Conservation (phyloP, 1,140 invertebrate species). For the Chrysoperla carnea region DNA sequence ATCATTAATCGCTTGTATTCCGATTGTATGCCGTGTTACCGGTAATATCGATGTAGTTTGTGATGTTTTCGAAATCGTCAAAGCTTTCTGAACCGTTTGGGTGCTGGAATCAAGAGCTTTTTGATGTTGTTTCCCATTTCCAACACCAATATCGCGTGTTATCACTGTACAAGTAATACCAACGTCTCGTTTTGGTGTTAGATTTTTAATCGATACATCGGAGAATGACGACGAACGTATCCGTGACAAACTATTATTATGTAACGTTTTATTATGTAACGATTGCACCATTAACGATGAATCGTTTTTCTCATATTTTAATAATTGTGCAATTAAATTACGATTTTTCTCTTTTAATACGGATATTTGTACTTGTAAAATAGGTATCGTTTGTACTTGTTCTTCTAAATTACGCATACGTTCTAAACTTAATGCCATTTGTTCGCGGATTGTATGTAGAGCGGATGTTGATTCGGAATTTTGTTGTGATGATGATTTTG, state of each 20-base stretch:
- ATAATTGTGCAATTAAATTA: neutral
- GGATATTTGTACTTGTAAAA: slow-evolving; percentile 33
- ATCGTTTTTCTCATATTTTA: neutral
- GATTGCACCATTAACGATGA: no score
- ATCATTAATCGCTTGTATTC: no score
- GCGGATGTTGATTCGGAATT: neutral
- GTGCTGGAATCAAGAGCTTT: no score
- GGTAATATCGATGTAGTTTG: no score
- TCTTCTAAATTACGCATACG: slow-evolving; percentile 65
- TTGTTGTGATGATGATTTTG: no score
- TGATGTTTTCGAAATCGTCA: no score
- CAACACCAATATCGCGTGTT: slow-evolving; percentile 44
- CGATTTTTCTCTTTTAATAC: neutral
- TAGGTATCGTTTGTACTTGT: slow-evolving; percentile 68
- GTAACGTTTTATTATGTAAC: no score
- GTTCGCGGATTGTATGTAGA: slow-evolving; percentile 42
- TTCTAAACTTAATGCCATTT: slow-evolving; percentile 61
- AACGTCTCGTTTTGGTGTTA: slow-evolving; percentile 32
- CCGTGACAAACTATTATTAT: no score
- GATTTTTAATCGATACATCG: no score
- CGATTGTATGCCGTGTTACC: no score
- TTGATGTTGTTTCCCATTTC: slow-evolving; percentile 21
- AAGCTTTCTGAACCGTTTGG: no score
- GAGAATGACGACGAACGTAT: no score
- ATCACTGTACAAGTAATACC: slow-evolving; percentile 44